phyloP scores from a whole-genome alignment of 1,140 invertebrate genomes.

The Gryllus bimaculatus region DNA sequence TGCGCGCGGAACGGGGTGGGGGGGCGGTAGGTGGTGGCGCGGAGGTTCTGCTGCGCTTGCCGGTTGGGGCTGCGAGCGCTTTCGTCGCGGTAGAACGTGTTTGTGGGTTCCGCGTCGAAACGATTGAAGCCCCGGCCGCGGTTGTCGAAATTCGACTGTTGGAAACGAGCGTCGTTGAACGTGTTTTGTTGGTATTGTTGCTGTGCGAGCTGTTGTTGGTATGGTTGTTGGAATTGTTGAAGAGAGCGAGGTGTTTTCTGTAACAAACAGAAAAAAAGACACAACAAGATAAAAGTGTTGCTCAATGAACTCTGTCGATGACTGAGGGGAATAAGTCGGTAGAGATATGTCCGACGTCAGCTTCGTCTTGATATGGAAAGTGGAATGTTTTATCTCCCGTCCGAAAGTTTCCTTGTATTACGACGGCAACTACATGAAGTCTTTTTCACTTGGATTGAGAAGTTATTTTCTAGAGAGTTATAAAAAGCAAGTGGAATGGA shows the following conservation, averaged over 20 bases:
- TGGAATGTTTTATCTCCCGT: no score
- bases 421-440: no score
- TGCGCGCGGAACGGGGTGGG: not conserved
- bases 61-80: not conserved
- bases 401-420: no score
- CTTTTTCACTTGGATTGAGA: no score
- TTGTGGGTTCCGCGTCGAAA: not conserved
- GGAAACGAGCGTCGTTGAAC: not conserved
- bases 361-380: no score
- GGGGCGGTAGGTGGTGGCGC: conserved; percentile 26
- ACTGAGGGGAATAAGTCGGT: no score
- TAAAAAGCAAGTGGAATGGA: no score
- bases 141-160: conserved; percentile 9
- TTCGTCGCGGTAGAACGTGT: not conserved
- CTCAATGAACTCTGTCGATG: not conserved
- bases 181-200: no score
- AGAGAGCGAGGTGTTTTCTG: conserved; percentile 28
- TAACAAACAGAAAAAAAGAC: conserved; percentile 27
- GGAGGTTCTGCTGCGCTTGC: conserved; percentile 18
- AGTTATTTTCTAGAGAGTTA: no score
- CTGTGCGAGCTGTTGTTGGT: conserved; percentile 7
- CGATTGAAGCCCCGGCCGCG: not conserved
- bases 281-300: not conserved
- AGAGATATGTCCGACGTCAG: no score
- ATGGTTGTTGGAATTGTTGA: conserved; percentile 18